Percentiles rank a stretch among this genome's conserved stretches.
Conservation (phyloP, 2,888 invertebrate genomes). For the Pachydiplax longipennis region DNA sequence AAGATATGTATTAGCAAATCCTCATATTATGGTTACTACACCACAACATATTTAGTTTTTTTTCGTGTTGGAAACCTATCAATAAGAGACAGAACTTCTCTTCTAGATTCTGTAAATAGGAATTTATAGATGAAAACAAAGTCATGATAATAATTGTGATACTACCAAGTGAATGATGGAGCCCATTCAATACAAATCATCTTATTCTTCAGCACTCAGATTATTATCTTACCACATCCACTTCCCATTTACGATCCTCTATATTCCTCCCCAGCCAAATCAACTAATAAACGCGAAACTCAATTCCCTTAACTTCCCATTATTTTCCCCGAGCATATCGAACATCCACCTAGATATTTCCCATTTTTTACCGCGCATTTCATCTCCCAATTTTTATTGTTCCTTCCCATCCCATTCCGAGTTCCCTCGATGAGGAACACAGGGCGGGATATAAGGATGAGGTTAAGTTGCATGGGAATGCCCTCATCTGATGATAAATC, state of each 20-base stretch:
- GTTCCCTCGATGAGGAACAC: background rate
- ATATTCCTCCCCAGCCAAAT: background rate
- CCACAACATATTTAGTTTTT: no score
- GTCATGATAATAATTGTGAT: no score
- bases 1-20: no score
- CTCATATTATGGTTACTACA: no score
- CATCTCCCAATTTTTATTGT: background rate
- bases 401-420: background rate
- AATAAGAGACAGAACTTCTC: no score
- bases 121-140: no score
- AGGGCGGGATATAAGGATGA: slow-evolving; percentile 4
- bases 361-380: background rate
- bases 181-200: no score
- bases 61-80: no score
- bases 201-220: no score
- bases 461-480: slow-evolving; percentile 37
- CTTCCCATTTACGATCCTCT: background rate
- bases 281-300: background rate
- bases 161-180: no score
- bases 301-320: background rate
- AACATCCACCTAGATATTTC: background rate
- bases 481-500: slow-evolving; percentile 36
- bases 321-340: background rate
- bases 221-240: background rate
- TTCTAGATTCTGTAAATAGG: no score